A percentile compares a stretch with the other conserved stretches of the same genome.
phyloP scores from a whole-genome alignment of 2,113 vertebrate species.

The Triplophysa dalaica region DNA sequence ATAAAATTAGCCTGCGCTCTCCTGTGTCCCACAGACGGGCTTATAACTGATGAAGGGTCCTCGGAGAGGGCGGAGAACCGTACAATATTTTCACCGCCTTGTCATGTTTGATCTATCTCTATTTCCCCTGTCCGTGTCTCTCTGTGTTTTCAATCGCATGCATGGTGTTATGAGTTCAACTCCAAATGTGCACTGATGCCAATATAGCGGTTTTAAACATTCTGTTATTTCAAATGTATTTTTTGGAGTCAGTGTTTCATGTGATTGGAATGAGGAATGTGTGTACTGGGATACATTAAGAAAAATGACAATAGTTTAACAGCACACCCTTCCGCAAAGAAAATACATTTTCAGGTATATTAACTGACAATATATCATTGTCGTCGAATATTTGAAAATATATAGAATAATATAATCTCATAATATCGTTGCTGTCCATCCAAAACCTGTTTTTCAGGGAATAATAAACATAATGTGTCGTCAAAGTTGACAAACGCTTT shows the following conservation, averaged over 20 bases:
- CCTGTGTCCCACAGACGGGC: slow-evolving; percentile 53
- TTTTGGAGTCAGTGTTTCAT: background rate
- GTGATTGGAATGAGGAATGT: background rate
- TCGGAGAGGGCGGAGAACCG: slow-evolving; percentile 21
- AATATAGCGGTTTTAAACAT: background rate
- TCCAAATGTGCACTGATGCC: background rate
- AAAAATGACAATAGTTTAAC: too few relatives aligned
- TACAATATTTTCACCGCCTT: slow-evolving; percentile 21
- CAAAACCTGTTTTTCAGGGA: too few relatives aligned
- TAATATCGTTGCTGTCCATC: too few relatives aligned
- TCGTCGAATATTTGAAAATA: too few relatives aligned
- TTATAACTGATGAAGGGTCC: slow-evolving; percentile 49
- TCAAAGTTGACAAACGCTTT: too few relatives aligned
- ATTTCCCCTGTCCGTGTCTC: slow-evolving; percentile 13
- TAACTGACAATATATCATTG: too few relatives aligned
- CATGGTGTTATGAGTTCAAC: background rate
- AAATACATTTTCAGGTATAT: too few relatives aligned
- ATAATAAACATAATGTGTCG: too few relatives aligned
- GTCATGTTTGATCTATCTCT: slow-evolving; percentile 14
- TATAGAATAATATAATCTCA: too few relatives aligned
- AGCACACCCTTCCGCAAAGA: too few relatives aligned
- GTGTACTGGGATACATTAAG: too few relatives aligned
- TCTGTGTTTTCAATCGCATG: slow-evolving; percentile 1
- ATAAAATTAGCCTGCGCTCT: slow-evolving; percentile 51
- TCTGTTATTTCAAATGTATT: background rate